Percentiles rank a stretch among this genome's conserved stretches.
Evolutionary conservation across 2,888 invertebrate species (phyloP).

Genomic region (Andrena marginata): DNA sequence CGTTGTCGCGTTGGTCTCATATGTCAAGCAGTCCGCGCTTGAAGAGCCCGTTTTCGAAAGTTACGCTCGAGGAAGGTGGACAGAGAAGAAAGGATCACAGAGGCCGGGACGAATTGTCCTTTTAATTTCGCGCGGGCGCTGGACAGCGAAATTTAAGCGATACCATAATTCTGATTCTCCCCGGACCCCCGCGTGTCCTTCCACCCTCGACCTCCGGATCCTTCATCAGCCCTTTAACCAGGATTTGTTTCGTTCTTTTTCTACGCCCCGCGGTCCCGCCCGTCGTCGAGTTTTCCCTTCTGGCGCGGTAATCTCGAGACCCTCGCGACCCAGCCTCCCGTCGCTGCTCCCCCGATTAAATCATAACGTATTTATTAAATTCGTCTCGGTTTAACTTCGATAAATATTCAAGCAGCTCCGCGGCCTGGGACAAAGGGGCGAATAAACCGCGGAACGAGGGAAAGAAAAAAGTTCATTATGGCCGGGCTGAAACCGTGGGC

Average conservation of each 20-base stretch:
- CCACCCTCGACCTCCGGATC: slow-evolving; percentile 16
- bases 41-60: neutral
- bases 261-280: slow-evolving; percentile 19
- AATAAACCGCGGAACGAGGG: neutral
- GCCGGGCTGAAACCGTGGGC: slow-evolving; percentile 5
- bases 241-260: slow-evolving; percentile 51
- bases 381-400: slow-evolving; percentile 70
- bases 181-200: neutral
- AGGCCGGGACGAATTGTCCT: slow-evolving; percentile 12
- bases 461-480: slow-evolving; percentile 35
- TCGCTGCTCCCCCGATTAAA: slow-evolving; percentile 68
- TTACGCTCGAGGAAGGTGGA: neutral
- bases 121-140: slow-evolving; percentile 45
- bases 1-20: no score
- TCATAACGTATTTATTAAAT: slow-evolving; percentile 78
- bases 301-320: slow-evolving; percentile 57
- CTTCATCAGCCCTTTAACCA: slow-evolving; percentile 58
- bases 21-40: neutral
- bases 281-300: slow-evolving; percentile 40
- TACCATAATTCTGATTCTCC: slow-evolving; percentile 23
- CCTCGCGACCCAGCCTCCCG: slow-evolving; percentile 46
- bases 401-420: slow-evolving; percentile 66
- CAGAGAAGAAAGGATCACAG: neutral
- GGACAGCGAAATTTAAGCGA: slow-evolving; percentile 33
- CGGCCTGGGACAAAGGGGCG: slow-evolving; percentile 23